These are phyloP conservation scores for Rostratula benghalensis DNA, from an alignment of 2,113 vertebrate species.

Conservation along the genomic window DNA sequence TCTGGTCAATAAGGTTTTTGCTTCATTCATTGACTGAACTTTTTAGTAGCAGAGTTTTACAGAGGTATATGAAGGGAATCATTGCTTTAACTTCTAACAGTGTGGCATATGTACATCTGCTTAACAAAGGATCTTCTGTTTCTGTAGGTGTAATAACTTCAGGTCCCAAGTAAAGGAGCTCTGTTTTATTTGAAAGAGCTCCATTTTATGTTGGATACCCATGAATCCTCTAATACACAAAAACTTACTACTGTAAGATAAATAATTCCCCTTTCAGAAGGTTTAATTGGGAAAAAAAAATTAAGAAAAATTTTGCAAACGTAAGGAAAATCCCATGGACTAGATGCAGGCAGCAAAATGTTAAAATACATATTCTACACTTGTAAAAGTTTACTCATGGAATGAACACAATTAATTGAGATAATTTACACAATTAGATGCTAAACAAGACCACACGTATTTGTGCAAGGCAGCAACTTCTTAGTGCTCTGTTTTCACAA, in stretches of 20 bases:
- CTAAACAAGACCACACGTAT: background rate
- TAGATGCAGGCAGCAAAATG: background rate
- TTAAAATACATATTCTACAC: background rate
- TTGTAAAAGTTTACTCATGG: background rate
- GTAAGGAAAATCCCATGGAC: background rate
- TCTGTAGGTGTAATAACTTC: conserved; percentile 34
- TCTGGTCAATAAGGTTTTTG: background rate
- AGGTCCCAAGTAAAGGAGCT: conserved; percentile 50
- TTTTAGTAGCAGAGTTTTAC: background rate
- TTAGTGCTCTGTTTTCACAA: background rate
- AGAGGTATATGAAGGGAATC: background rate
- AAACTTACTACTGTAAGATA: background rate
- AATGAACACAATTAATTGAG: background rate
- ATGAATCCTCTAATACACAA: conserved; percentile 24
- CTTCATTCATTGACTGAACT: background rate
- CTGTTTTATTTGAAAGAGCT: conserved; percentile 67
- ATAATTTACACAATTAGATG: background rate
- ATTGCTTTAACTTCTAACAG: background rate
- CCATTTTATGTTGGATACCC: conserved; percentile 38
- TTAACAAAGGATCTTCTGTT: conserved; percentile 64
- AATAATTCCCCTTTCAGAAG: conserved; percentile 19
- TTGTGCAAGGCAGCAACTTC: background rate
- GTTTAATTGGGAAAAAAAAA: background rate
- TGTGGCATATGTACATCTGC: background rate
- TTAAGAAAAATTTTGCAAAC: background rate